These are phyloP conservation scores for Torymus aiolomorphi DNA, from an alignment of 2,888 invertebrate species.

Conservation along the genomic window DNA sequence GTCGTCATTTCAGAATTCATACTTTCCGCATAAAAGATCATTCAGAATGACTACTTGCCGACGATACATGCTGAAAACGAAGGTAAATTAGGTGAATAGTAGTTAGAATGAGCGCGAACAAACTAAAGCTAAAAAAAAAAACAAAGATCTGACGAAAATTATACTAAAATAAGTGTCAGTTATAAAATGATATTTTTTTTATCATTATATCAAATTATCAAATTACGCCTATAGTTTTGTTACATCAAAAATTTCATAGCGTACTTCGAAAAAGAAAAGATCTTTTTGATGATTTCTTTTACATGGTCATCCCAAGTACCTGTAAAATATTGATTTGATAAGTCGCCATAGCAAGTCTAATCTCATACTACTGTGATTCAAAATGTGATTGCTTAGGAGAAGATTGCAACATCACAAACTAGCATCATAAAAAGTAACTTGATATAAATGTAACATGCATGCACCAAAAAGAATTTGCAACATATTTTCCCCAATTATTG, in stretches of 20 bases:
- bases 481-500: conserved; percentile 27
- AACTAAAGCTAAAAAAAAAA: conserved; percentile 54
- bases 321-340: conserved; percentile 57
- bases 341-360: conserved; percentile 56
- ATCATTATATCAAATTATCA: conserved; percentile 26
- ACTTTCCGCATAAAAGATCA: conserved; percentile 84
- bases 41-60: conserved; percentile 78
- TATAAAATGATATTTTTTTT: conserved; percentile 36
- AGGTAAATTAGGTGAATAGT: conserved; percentile 58
- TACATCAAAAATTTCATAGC: conserved; percentile 3
- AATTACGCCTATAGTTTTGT: conserved; percentile 34
- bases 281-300: conserved; percentile 36
- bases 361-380: conserved; percentile 63
- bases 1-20: conserved; percentile 91
- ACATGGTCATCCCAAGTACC: conserved; percentile 49
- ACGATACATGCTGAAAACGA: conserved; percentile 76
- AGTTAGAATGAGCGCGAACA: conserved; percentile 58
- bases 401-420: conserved; percentile 22
- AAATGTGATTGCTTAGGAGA: conserved; percentile 49
- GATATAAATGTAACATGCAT: conserved; percentile 27
- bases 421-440: conserved; percentile 28
- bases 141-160: conserved; percentile 64
- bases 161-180: conserved; percentile 20
- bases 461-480: conserved; percentile 33
- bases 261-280: conserved; percentile 32